A percentile compares a stretch with the other conserved stretches of the same genome.
These are phyloP conservation scores for Synergus laeviventris DNA, from an alignment of 2,888 invertebrate genomes.

Conservation along the genomic window DNA sequence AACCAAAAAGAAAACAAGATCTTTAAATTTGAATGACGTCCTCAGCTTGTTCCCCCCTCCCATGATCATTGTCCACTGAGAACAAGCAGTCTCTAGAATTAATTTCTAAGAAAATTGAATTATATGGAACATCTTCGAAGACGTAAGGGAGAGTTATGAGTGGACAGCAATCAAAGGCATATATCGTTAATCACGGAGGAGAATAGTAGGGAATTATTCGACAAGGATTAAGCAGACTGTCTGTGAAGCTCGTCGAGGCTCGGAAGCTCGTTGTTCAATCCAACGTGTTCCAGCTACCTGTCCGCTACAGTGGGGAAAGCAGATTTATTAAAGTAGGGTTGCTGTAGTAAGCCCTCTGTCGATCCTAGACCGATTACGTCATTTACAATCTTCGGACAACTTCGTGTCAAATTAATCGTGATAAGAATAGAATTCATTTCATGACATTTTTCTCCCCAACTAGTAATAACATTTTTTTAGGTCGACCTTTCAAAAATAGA, in stretches of 20 bases:
- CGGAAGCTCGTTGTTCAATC: constrained; percentile 42
- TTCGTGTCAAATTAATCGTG: not conserved
- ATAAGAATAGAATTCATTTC: constrained; percentile 31
- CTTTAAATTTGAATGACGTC: too few species aligned
- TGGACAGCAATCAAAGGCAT: constrained; percentile 44
- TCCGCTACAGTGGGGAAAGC: constrained; percentile 47
- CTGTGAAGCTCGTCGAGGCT: constrained; percentile 41
- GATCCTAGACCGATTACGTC: constrained; percentile 39
- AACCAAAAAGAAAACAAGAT: too few species aligned
- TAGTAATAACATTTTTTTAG: not conserved
- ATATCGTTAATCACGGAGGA: constrained; percentile 55
- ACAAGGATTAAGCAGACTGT: constrained; percentile 57
- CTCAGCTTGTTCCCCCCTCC: too few species aligned
- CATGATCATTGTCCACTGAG: not conserved
- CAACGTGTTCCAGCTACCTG: constrained; percentile 45
- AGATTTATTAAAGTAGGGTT: constrained; percentile 50
- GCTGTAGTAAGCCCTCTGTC: constrained; percentile 43
- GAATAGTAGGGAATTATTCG: constrained; percentile 54
- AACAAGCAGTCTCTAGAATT: not conserved
- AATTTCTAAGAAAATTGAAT: not conserved
- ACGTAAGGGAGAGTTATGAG: constrained; percentile 28
- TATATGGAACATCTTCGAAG: not conserved
- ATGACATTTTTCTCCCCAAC: not conserved
- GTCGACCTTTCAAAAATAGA: not conserved
- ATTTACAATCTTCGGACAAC: constrained; percentile 36